These are phyloP conservation scores for Copsychus sechellarum DNA, from an alignment of 2,113 vertebrate genomes.

Conservation along the genomic window DNA sequence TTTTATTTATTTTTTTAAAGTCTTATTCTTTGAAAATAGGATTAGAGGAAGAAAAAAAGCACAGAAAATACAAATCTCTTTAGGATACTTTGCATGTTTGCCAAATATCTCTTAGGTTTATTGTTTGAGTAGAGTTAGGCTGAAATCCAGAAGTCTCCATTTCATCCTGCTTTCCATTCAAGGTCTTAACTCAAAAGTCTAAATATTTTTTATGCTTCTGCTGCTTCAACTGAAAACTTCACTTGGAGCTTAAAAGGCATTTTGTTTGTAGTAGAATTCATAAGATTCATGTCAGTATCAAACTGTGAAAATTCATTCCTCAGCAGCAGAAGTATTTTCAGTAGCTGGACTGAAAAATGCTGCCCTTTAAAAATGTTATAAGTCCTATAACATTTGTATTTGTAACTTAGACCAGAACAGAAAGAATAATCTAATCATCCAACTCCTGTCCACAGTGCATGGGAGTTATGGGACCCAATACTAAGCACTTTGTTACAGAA, in stretches of 20 bases:
- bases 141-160: neutral
- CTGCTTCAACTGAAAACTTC: neutral
- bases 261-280: neutral
- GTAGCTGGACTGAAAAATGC: neutral
- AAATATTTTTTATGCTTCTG: neutral
- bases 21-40: neutral
- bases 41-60: neutral
- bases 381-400: neutral
- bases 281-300: neutral
- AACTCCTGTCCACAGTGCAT: neutral
- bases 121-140: neutral
- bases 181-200: neutral
- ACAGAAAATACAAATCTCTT: neutral
- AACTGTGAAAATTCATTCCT: slow-evolving; percentile 11
- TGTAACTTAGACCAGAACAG: neutral
- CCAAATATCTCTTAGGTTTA: neutral
- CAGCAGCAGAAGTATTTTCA: neutral
- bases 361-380: neutral
- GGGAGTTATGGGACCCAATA: neutral
- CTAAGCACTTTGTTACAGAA: neutral
- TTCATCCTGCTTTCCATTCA: neutral
- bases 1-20: neutral
- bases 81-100: neutral
- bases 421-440: neutral
- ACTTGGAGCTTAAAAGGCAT: neutral